A percentile compares a stretch with the other conserved stretches of the same genome.
Conservation (phyloP, 1,140 invertebrate species). For the Eriocheir sinensis region DNA sequence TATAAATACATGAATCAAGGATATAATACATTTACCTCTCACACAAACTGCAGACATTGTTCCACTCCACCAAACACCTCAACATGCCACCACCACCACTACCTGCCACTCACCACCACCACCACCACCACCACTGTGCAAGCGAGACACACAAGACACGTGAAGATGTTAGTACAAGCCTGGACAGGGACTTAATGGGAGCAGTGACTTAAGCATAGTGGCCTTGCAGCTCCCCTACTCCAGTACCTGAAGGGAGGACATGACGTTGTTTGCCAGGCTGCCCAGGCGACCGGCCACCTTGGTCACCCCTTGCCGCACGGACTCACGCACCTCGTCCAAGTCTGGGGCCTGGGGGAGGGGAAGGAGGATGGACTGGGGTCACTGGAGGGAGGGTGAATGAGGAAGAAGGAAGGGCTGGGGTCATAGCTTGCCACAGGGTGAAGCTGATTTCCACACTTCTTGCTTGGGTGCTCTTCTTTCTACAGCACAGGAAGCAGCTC, state of each 20-base stretch:
- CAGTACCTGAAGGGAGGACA: slow-evolving; percentile 93
- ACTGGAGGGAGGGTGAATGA: not conserved
- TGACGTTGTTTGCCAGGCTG: slow-evolving; percentile 95
- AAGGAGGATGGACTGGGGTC: slow-evolving; percentile 1
- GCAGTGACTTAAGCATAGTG: not conserved
- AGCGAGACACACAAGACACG: not conserved
- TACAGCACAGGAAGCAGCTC: no score
- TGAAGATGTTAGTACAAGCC: not conserved
- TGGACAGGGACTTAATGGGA: not conserved
- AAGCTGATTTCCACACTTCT: not conserved
- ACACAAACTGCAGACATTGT: not conserved
- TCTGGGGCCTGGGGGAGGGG: slow-evolving; percentile 85
- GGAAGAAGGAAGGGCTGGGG: slow-evolving; percentile 31
- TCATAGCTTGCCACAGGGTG: not conserved
- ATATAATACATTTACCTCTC: no score
- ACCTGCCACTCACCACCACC: not conserved
- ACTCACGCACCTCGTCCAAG: slow-evolving; percentile 97
- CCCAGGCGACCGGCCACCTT: slow-evolving; percentile 97
- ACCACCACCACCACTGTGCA: not conserved
- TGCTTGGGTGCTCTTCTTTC: not conserved
- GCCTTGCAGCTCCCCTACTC: not conserved
- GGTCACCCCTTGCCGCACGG: slow-evolving; percentile 96
- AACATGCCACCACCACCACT: not conserved
- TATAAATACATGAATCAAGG: no score
- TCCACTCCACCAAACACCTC: no score